Evolutionary conservation across 35 echinoderm and acorn worm genomes (phyloP), one percentile per base, ranked within the genome.

Genomic region (Acanthaster planci): DNA sequence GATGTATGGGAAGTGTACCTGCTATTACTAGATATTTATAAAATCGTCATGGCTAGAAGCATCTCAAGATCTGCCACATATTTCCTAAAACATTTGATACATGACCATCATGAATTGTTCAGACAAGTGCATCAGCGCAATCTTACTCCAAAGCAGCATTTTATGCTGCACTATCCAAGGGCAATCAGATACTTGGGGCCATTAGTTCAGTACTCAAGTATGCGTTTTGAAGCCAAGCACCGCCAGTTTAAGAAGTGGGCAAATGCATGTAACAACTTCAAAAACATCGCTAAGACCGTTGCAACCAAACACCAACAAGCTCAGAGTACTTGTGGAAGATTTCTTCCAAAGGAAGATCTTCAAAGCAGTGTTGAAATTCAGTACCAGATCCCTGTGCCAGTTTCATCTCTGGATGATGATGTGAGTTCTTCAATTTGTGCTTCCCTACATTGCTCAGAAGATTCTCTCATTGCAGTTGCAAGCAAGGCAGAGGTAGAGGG

Each of bases 61-160:
- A 80, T 86, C 10, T 86, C 22, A 76, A 22, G 51, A 15, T 16
- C 23, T 52, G 50, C 50, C 18, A 83, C 27, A 56, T 59, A 59
- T 27, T 52, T 77, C 6, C 77, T 92, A 19, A 85, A 86, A 82
- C 44, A 35, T 52, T 7, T 86, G 78, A 80, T 83, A 1, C 68
- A 55, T 59, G 76, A 92, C 50, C 90, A 92, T 22, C 90, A 86
- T 67, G 39, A 47, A 80, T 78, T 92, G 53, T 92, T 53, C 50
- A 56, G 86, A 3, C 1, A 79, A 38, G 18, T 75, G 40, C 42
- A 55, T 1, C 7, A 87, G 1, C 54, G 56, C 7, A 84, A 44
- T 47, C 42, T 92, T 38, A 92, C 60, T 31, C 83, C 89, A 32
- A 91, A 91, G 80, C 89, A 91, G 23, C 89, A 91, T 81, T 86